phyloP scores from a whole-genome alignment of 2,113 vertebrate species.

The Catharus bicknelli region DNA sequence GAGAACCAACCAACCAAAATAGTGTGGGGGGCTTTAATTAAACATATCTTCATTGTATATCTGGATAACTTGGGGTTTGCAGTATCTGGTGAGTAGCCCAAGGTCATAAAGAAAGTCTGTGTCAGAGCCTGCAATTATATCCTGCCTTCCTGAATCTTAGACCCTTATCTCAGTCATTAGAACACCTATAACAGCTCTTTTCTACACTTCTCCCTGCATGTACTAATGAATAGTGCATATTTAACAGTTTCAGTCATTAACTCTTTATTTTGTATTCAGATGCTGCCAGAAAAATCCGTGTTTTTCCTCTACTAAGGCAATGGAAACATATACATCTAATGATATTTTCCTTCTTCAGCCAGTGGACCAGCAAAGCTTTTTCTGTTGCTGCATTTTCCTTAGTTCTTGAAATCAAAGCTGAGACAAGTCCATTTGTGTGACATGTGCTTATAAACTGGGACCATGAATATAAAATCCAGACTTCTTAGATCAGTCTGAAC shows the following conservation, averaged over 20 bases:
- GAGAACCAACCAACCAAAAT: neutral
- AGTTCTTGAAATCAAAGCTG: neutral
- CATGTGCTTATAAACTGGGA: neutral
- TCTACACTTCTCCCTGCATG: neutral
- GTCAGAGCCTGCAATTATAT: neutral
- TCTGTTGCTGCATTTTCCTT: neutral
- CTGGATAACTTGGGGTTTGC: neutral
- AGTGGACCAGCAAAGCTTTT: neutral
- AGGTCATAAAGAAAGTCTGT: neutral
- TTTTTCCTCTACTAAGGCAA: neutral
- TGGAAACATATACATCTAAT: neutral
- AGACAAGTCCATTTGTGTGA: neutral
- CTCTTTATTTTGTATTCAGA: neutral
- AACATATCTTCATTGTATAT: neutral
- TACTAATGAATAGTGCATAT: neutral
- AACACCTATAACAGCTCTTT: neutral
- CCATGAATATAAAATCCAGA: slow-evolving; percentile 16
- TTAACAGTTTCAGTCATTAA: neutral
- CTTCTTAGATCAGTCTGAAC: slow-evolving; percentile 29
- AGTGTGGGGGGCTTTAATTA: neutral
- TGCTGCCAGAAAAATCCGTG: neutral
- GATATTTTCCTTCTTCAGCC: neutral
- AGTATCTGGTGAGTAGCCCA: neutral
- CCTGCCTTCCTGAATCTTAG: neutral
- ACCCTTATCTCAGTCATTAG: neutral